A percentile compares a stretch with the other conserved stretches of the same genome.
Evolutionary conservation across 2,888 invertebrate species (phyloP).

Genomic region (Coleophora flavipennella): DNA sequence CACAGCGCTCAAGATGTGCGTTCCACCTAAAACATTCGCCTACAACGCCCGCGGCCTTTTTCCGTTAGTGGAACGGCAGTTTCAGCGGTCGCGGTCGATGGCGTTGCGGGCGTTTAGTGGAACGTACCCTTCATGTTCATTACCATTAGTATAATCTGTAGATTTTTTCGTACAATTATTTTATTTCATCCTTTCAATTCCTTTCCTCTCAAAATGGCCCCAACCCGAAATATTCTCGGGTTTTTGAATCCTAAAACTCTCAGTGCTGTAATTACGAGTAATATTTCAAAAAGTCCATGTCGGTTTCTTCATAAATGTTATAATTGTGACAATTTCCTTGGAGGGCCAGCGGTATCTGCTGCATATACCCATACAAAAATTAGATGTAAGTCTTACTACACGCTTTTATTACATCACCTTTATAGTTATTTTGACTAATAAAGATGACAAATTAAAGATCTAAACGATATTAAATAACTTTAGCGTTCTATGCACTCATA

Average conservation of each 20-base stretch:
- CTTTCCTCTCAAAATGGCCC: slow-evolving; percentile 71
- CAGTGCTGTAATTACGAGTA: slow-evolving; percentile 62
- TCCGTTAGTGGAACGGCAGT: no score
- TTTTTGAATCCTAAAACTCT: slow-evolving; percentile 73
- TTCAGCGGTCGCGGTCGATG: no score
- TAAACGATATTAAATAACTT: no score
- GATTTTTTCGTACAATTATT: no score
- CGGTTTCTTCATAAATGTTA: slow-evolving; percentile 68
- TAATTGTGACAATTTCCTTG: slow-evolving; percentile 49
- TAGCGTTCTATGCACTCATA: no score
- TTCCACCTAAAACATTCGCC: no score
- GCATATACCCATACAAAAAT: slow-evolving; percentile 46
- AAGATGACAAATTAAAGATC: no score
- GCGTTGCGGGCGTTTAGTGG: no score
- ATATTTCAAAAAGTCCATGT: slow-evolving; percentile 59
- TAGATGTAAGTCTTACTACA: slow-evolving; percentile 63
- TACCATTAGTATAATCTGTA: neutral
- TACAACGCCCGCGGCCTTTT: no score
- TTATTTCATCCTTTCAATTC: slow-evolving; percentile 19
- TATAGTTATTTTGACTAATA: slow-evolving; percentile 11
- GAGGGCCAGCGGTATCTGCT: slow-evolving; percentile 39
- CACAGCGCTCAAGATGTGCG: no score
- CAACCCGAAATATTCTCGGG: slow-evolving; percentile 73
- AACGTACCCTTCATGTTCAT: no score
- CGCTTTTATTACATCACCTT: slow-evolving; percentile 67